Evolutionary conservation across 2,113 vertebrate species (phyloP), one percentile per base, ranked within the genome.

Genomic region (Aleadryas rufinucha): DNA sequence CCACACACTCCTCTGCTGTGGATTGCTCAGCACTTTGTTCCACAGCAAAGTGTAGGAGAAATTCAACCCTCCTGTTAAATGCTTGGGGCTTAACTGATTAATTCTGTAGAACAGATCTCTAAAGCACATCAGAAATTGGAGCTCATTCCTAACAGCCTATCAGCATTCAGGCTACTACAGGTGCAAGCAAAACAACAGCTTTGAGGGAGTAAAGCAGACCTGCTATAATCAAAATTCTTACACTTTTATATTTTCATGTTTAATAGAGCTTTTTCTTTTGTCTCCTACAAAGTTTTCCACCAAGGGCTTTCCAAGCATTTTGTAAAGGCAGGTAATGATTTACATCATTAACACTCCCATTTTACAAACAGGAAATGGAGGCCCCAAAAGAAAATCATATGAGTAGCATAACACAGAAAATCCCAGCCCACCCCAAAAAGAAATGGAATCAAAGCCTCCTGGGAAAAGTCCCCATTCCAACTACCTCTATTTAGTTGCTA

Each of bases 1-100:
- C 93, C 91, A 90, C 94, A 79, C 88, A 72, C 92, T 93, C 56
- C 76, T 77, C 86, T 78, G 69, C 65, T 52, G 35, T 0, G 1
- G 76, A 90, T 89, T 95, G 93, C 95, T 96, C 93, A 95, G 91
- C 95, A 77, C 76, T 94, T 86, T 59, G 59, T 80, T 63, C 79
- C 63, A 59, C 1, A 1, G 37, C 33, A 86, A 75, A 17, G 42
- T 37, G 39, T 21, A 81, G 50, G 47, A 93, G 84, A 93, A 89
- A 90, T 57, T 68, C 75, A 82, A 56, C 41, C 35, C 30, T 87
- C 47, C 35, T 12, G 13, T 33, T 89, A 66, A 69, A 88, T 10
- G 50, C 63, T 60, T 63, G 22, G 7, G 16, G 71, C 54, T 93
- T 64, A 87, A 27, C 60, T 66, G 77, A 84, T 84, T 77, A 59